A percentile compares a stretch with the other conserved stretches of the same genome.
phyloP scores from a whole-genome alignment of 2,888 invertebrate genomes.

The Phyto melanocephala region DNA sequence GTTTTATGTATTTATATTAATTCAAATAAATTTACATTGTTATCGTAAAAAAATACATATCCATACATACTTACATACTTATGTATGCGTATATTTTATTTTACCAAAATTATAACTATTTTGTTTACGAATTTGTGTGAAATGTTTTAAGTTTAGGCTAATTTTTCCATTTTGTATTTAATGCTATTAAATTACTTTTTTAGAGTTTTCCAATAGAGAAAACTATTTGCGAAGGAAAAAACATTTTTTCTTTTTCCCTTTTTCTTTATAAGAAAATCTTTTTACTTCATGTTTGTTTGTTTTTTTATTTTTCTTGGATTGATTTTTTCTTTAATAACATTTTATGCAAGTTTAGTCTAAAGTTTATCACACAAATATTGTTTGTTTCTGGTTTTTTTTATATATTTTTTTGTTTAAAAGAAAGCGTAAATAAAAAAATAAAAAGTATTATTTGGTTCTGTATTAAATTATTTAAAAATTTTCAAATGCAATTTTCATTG shows the following conservation, averaged over 20 bases:
- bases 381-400: conserved; percentile 10
- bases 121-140: conserved; percentile 53
- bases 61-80: too few species aligned
- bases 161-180: conserved; percentile 48
- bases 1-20: too few species aligned
- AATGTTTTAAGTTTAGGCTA: conserved; percentile 51
- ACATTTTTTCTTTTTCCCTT: conserved; percentile 21
- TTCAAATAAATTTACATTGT: not conserved
- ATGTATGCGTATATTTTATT: not conserved
- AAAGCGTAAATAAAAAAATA: conserved; percentile 21
- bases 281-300: conserved; percentile 32
- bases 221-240: conserved; percentile 44
- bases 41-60: too few species aligned
- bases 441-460: not conserved
- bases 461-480: conserved; percentile 24
- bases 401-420: conserved; percentile 38
- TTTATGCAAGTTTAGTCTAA: conserved; percentile 61
- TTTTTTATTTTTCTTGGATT: not conserved
- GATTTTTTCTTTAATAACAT: conserved; percentile 39
- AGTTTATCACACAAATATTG: conserved; percentile 60
- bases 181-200: conserved; percentile 14
- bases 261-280: conserved; percentile 33
- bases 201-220: conserved; percentile 56
- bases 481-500: conserved; percentile 59
- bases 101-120: not conserved